Evolutionary conservation across 2,888 invertebrate genomes (phyloP), one percentile per base, ranked within the genome.

Genomic region (Emmelina monodactyla): DNA sequence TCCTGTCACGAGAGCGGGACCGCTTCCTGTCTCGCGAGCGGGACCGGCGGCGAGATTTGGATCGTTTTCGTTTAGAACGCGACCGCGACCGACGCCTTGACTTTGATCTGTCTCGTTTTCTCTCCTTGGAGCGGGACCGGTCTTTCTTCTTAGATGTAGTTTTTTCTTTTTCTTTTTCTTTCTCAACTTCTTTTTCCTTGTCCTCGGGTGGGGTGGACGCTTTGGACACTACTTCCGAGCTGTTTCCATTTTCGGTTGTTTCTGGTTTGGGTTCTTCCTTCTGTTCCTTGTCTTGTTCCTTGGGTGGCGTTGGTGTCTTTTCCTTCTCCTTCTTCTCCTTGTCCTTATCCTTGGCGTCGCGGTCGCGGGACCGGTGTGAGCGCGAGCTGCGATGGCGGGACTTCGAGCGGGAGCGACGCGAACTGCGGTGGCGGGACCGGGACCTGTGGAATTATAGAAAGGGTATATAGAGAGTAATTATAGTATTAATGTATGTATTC

Each of bases 61-160:
- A 76, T 1, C 75, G 79, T 62, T 65, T 82, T 51, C 73, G 63
- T 25, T 66, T 56, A 2, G 75, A 75, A 28, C 85, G 70, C 0
- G 85, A 85, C 16, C 83, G 70, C n/a, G 85, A 85, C 13, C 85
- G 62, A 53, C 86, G 83, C 34, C 82, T 80, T 25, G 87, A 87
- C 1, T 86, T 75, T 0, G 88, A 79, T 2, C 80, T 58, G 11
- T 79, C 78, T 2, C 72, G 63, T 34, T 76, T 76, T 29, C 61
- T 69, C 7, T 80, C 81, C 35, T 68, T 65, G 3, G 80, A 79
- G n/a, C 58, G 61, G 2, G 78, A 78, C 2, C 72, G 55, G 10
- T 82, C 82, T 42, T 64, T 70, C 42, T 82, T 82, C 50, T 66
- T 75, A 2, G 66, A 58, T 0, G 71, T 65, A 6, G 76, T 67